A percentile compares a stretch with the other conserved stretches of the same genome.
Conservation (phyloP, 23 tunicate species). For the Halocynthia roretzi region DNA sequence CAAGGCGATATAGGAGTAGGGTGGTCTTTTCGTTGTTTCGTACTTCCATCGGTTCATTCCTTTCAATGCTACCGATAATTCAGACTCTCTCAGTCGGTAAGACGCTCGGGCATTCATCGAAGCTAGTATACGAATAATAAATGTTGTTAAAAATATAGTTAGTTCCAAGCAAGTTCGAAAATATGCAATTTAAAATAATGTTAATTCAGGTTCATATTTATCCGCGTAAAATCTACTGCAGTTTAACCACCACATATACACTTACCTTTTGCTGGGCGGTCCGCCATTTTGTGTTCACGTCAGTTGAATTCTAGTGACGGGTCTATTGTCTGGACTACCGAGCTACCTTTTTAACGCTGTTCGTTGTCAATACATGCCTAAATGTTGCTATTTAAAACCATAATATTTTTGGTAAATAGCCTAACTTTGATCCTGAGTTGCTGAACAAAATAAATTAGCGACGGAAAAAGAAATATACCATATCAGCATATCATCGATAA, state of each 20-base stretch:
- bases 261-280: background rate
- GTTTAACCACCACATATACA: background rate
- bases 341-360: too few relatives aligned
- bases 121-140: background rate
- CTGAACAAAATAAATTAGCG: too few relatives aligned
- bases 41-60: conserved; percentile 51
- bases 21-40: conserved; percentile 53
- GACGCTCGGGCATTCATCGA: background rate
- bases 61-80: conserved; percentile 38
- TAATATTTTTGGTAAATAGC: too few relatives aligned
- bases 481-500: too few relatives aligned
- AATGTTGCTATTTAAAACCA: too few relatives aligned
- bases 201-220: background rate
- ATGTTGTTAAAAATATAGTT: background rate
- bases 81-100: conserved; percentile 10
- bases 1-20: conserved; percentile 72
- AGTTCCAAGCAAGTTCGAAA: background rate
- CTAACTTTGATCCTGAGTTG: too few relatives aligned
- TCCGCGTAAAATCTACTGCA: background rate
- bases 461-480: too few relatives aligned
- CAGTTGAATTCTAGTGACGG: background rate
- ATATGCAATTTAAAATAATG: background rate
- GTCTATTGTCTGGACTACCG: too few relatives aligned
- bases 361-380: too few relatives aligned
- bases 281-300: conserved; percentile 10